Percentiles rank a stretch among this genome's conserved stretches.
These are phyloP conservation scores for Macrochelys suwanniensis DNA, from an alignment of 2,797 vertebrate genomes.

Conservation along the genomic window DNA sequence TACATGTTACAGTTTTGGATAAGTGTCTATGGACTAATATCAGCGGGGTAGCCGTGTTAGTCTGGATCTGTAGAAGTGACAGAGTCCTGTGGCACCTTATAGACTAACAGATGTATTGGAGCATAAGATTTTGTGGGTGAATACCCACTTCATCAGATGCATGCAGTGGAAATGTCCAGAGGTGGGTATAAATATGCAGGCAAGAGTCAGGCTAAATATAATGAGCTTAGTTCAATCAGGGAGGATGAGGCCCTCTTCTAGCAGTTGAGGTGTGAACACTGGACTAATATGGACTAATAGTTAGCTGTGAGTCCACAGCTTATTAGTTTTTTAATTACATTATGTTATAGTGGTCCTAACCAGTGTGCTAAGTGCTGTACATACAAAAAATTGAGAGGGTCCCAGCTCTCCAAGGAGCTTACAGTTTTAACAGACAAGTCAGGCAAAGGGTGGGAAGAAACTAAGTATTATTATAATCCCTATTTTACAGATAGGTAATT, in stretches of 20 bases:
- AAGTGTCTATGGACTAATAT: rapidly evolving
- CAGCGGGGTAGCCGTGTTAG: too few species aligned
- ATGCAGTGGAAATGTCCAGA: too few species aligned
- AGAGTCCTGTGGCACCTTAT: too few species aligned
- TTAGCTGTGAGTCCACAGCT: not conserved
- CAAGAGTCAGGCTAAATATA: too few species aligned
- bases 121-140: too few species aligned
- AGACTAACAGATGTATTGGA: too few species aligned
- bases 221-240: too few species aligned
- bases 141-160: too few species aligned
- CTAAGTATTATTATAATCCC: not conserved
- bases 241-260: too few species aligned
- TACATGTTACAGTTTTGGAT: not conserved
- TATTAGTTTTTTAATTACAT: not conserved
- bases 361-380: not conserved
- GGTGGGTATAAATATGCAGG: too few species aligned
- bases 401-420: not conserved
- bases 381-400: not conserved
- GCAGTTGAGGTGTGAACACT: too few species aligned
- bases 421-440: not conserved
- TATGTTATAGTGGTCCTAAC: not conserved
- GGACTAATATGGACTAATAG: rapidly evolving
- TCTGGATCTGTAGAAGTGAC: too few species aligned
- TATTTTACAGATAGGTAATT: not conserved
- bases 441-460: not conserved